Percentiles rank a stretch among this genome's conserved stretches.
phyloP scores from a whole-genome alignment of 2,888 invertebrate species.

The Tetheella fluctuosa region DNA sequence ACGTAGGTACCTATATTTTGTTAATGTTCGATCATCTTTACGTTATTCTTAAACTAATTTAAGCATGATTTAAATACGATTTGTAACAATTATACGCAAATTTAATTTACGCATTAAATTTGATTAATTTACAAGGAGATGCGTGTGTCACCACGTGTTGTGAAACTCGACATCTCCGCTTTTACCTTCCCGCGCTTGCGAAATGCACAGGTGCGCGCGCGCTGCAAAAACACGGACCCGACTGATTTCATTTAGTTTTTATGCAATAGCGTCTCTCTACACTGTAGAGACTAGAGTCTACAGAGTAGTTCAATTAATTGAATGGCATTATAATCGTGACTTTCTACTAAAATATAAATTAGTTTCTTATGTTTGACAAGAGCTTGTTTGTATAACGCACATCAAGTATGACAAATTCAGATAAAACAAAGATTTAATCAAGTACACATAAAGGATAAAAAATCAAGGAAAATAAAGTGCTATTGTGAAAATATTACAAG shows the following conservation, averaged over 20 bases:
- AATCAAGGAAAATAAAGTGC: no score
- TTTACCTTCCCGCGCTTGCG: slow-evolving; percentile 82
- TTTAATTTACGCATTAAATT: not conserved
- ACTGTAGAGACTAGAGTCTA: no score
- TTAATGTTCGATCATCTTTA: not conserved
- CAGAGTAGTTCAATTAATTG: slow-evolving; percentile 28
- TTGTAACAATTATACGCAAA: not conserved
- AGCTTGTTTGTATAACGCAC: not conserved
- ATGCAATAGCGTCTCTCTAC: slow-evolving; percentile 70
- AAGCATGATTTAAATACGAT: not conserved
- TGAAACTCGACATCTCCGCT: slow-evolving; percentile 82
- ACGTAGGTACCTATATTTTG: no score
- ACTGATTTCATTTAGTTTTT: slow-evolving; percentile 80
- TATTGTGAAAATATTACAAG: no score
- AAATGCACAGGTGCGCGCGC: slow-evolving; percentile 85
- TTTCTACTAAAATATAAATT: slow-evolving; percentile 10
- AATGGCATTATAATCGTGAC: slow-evolving; percentile 21
- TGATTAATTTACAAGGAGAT: slow-evolving; percentile 41
- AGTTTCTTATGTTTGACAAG: not conserved
- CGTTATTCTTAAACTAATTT: not conserved
- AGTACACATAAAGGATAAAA: no score
- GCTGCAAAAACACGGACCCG: slow-evolving; percentile 78
- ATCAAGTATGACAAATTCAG: no score
- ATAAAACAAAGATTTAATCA: no score
- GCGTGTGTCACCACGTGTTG: slow-evolving; percentile 68